Conservation (phyloP, 2,113 vertebrate genomes). For the Salminus brasiliensis region DNA sequence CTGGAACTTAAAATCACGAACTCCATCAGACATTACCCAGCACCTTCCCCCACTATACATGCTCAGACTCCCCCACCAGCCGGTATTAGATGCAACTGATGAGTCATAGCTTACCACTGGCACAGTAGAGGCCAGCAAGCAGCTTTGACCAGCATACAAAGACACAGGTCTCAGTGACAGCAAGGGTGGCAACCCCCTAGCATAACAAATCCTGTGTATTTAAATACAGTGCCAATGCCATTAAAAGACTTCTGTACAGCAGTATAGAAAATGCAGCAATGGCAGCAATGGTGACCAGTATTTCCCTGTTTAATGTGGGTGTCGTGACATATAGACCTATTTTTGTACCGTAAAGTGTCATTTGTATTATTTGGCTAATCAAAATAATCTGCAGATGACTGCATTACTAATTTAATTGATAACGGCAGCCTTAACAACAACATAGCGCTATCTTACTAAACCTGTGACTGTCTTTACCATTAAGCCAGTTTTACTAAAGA, state of each 20-base stretch:
- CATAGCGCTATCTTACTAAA: not conserved
- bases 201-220: not conserved
- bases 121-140: conserved; percentile 19
- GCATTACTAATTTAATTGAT: not conserved
- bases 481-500: not conserved
- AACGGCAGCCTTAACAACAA: too few species aligned
- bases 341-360: too few species aligned
- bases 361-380: too few species aligned
- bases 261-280: not conserved
- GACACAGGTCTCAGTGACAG: not conserved
- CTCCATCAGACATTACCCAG: conserved; percentile 10
- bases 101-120: conserved; percentile 47
- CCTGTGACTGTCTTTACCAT: not conserved
- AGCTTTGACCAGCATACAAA: conserved; percentile 4
- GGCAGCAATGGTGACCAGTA: not conserved
- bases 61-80: not conserved
- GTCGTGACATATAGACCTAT: too few species aligned
- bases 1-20: not conserved
- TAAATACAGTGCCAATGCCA: not conserved
- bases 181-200: not conserved
- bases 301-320: not conserved
- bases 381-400: not conserved
- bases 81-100: conserved; percentile 38
- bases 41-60: conserved; percentile 13
- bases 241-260: not conserved